Percentiles rank a stretch among this genome's conserved stretches.
These are phyloP conservation scores for Burhinus bistriatus DNA, from an alignment of 2,113 vertebrate species.

Conservation along the genomic window DNA sequence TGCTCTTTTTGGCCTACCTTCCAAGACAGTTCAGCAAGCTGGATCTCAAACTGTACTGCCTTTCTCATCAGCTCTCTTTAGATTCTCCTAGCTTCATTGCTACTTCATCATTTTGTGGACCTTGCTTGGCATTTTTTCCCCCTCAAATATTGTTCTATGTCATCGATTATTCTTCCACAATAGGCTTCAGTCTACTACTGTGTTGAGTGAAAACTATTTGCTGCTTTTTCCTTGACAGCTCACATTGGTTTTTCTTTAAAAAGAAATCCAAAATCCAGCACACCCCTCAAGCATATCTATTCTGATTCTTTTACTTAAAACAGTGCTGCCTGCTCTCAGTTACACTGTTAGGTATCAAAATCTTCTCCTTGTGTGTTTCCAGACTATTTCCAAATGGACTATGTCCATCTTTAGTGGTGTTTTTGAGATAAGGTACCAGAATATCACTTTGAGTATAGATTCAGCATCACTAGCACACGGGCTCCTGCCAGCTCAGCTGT, in stretches of 20 bases:
- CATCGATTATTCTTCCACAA: background rate
- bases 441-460: background rate
- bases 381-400: background rate
- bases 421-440: background rate
- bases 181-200: background rate
- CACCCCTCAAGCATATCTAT: background rate
- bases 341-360: background rate
- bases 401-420: background rate
- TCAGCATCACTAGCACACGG: background rate
- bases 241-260: background rate
- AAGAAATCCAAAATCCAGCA: background rate
- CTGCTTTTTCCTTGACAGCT: background rate
- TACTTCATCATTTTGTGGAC: background rate
- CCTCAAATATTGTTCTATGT: background rate
- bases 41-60: background rate
- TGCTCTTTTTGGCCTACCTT: background rate
- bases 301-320: background rate
- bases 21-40: background rate
- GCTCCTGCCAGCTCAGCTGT: background rate
- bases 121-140: background rate
- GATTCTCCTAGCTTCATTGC: background rate
- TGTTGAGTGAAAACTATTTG: background rate
- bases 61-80: background rate
- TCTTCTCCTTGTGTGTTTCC: background rate
- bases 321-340: background rate